Evolutionary conservation across 1,140 invertebrate genomes (phyloP), one percentile per base, ranked within the genome.

Genomic region (Nasonia longicornis): DNA sequence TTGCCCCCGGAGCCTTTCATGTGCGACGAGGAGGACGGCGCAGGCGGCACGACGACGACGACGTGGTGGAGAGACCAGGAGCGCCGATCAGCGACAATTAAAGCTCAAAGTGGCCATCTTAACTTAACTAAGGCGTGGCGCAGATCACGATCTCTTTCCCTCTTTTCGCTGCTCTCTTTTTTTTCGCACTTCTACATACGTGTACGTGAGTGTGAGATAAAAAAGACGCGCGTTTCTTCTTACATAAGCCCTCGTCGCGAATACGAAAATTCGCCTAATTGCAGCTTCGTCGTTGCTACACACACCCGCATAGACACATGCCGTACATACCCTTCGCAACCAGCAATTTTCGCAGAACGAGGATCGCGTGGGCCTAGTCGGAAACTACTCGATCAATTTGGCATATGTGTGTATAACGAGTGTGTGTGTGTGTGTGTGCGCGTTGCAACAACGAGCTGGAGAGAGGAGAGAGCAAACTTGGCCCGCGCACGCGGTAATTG

Each of bases 81-180:
- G 38, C 38, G 63, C 31, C 79, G 79, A 80, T 75, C 72, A 80
- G 58, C 72, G 64, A 31, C 72, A 80, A 80, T 80, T 80, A 80
- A 69, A 69, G 22, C 72, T 20, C 7, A 52, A 75, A 80, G 79
- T 80, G 72, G 71, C 72, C 42, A 75, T 80, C 63, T 80, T 80
- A 69, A 74, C 70, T 74, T 48, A 64, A 73, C 52, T 26, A 69
- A 80, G 26, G 77, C 79, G 72, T 70, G 48, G 52, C 77, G 35
- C 8, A 77, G 45, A 75, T 83, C 70, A 77, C 22, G 66, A 42
- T 82, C 29, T 74, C 3, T 29, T 38, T 79, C 66, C 12, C 48
- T 75, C 67, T 52, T 66, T 79, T 29, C 52, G 29, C 64, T 20
- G 29, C 45, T 76, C 26, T 70, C 48, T 29, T 64, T 26, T 63